Conservation (phyloP, 2,797 vertebrate genomes). For the Pangasius mekongensis region DNA sequence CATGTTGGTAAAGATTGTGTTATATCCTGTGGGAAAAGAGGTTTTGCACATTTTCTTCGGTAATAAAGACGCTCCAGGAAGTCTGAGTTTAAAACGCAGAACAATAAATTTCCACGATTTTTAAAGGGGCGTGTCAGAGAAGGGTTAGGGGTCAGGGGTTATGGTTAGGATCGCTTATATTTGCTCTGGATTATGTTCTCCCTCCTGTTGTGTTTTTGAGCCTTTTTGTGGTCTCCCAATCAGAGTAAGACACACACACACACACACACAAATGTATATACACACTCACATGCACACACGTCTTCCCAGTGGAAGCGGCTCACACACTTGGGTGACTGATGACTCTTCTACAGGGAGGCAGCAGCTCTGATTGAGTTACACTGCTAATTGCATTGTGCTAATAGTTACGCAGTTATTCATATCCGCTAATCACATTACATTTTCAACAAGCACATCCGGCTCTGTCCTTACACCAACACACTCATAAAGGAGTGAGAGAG, state of each 20-base stretch:
- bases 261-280: neutral
- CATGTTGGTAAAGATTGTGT: neutral
- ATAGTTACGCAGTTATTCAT: conserved; percentile 34
- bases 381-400: conserved; percentile 28
- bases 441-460: conserved; percentile 13
- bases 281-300: conserved; percentile 16
- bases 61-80: too few relatives aligned
- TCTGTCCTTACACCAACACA: neutral
- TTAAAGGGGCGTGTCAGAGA: neutral
- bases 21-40: neutral
- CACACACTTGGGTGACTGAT: conserved; percentile 10
- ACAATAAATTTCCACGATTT: neutral
- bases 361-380: conserved; percentile 30
- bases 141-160: neutral
- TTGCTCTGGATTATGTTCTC: neutral
- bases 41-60: neutral
- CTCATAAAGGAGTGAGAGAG: neutral
- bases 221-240: neutral
- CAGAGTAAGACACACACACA: neutral
- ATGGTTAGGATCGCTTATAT: neutral
- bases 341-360: neutral
- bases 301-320: too few relatives aligned
- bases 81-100: too few relatives aligned
- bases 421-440: conserved; percentile 28
- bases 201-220: neutral